phyloP scores from a whole-genome alignment of 2,797 vertebrate species.

The Melanogrammus aeglefinus region DNA sequence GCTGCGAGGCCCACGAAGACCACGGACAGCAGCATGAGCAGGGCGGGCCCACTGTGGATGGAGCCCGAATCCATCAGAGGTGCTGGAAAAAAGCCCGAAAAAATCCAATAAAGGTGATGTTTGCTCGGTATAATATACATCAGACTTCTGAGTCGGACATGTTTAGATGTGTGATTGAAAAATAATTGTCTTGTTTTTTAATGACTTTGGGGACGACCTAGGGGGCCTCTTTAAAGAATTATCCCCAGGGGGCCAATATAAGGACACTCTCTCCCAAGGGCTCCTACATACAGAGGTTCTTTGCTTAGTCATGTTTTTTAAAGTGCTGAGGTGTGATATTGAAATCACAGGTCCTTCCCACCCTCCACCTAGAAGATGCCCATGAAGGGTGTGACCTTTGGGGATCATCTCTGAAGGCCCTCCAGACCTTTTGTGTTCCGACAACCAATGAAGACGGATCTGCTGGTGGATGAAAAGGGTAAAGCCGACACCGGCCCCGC shows the following conservation, averaged over 20 bases:
- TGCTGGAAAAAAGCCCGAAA: constrained; percentile 65
- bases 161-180: not conserved
- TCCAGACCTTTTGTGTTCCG: constrained; percentile 72
- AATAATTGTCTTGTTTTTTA: no score
- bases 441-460: constrained; percentile 78
- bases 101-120: not conserved
- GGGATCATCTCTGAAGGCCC: constrained; percentile 74
- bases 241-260: not conserved
- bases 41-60: constrained; percentile 88
- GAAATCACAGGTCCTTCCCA: constrained; percentile 52
- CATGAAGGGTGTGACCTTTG: constrained; percentile 77
- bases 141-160: not conserved
- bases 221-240: no score
- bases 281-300: constrained; percentile 38
- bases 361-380: constrained; percentile 52
- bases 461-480: constrained; percentile 74
- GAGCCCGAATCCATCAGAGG: constrained; percentile 87
- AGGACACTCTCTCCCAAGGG: constrained; percentile 35
- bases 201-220: not conserved
- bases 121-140: not conserved
- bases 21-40: constrained; percentile 90
- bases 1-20: constrained; percentile 89
- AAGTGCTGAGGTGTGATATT: constrained; percentile 70
- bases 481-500: constrained; percentile 57
- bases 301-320: constrained; percentile 67